These are phyloP conservation scores for Eupithecia insigniata DNA, from an alignment of 2,888 invertebrate species.

Conservation along the genomic window DNA sequence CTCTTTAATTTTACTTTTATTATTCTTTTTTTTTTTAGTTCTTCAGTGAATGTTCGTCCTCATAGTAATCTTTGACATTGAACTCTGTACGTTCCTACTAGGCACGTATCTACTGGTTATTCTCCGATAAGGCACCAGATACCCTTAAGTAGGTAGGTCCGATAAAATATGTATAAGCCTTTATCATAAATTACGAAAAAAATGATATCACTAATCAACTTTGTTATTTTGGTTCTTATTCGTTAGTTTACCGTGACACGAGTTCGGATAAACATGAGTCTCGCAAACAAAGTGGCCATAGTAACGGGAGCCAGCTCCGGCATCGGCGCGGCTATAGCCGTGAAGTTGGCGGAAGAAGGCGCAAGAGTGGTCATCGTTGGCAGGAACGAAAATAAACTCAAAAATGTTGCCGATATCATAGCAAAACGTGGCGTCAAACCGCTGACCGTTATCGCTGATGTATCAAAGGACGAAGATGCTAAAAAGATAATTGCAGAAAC, in stretches of 20 bases:
- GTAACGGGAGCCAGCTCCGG: conserved; percentile 60
- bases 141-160: neutral
- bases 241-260: neutral
- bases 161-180: neutral
- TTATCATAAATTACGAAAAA: neutral
- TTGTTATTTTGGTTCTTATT: neutral
- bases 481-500: conserved; percentile 47
- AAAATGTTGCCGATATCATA: conserved; percentile 35
- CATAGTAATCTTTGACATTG: neutral
- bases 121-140: neutral
- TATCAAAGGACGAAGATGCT: conserved; percentile 49
- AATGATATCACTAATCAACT: neutral
- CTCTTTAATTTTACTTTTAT: too few species aligned
- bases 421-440: conserved; percentile 39
- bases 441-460: conserved; percentile 49
- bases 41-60: neutral
- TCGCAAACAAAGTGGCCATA: conserved; percentile 56
- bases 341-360: conserved; percentile 44
- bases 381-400: conserved; percentile 46
- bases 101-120: neutral
- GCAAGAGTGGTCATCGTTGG: conserved; percentile 46
- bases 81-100: neutral
- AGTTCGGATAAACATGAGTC: neutral
- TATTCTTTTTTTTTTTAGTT: too few species aligned
- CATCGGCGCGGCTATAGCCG: conserved; percentile 58